Percentiles rank a stretch among this genome's conserved stretches.
phyloP scores from a whole-genome alignment of 2,113 vertebrate species.

The Ahaetulla prasina region DNA sequence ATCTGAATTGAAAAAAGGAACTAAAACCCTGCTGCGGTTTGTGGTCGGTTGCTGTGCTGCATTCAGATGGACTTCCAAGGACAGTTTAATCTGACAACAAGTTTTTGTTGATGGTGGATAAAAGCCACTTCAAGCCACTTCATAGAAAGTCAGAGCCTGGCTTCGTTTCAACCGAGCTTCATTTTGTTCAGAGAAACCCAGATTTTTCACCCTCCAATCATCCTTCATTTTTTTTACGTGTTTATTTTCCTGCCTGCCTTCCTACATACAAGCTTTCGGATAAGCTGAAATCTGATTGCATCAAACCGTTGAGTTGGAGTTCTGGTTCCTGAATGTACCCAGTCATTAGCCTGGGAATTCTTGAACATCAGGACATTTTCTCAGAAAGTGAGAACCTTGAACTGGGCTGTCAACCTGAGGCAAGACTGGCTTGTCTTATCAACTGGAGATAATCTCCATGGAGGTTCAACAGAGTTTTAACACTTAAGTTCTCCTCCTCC shows the following conservation, averaged over 20 bases:
- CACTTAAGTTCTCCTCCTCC: not conserved
- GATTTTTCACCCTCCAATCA: not conserved
- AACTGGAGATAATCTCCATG: not conserved
- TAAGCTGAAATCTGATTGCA: not conserved
- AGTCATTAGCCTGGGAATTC: not conserved
- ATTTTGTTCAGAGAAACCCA: not conserved
- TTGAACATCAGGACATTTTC: not conserved
- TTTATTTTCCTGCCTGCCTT: not conserved
- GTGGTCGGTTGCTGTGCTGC: not conserved
- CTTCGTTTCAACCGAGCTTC: not conserved
- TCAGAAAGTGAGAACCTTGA: not conserved
- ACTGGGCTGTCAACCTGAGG: not conserved
- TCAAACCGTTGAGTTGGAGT: not conserved
- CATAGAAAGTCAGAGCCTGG: not conserved
- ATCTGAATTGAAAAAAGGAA: not conserved
- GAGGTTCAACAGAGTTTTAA: too few relatives aligned
- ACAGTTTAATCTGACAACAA: not conserved
- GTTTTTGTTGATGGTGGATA: not conserved
- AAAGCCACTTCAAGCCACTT: not conserved
- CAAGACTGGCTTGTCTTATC: not conserved
- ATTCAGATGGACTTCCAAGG: not conserved
- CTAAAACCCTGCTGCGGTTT: not conserved
- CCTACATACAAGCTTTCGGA: not conserved
- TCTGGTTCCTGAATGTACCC: not conserved
- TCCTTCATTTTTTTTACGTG: not conserved